Evolutionary conservation across 2,888 invertebrate species (phyloP).

Genomic region (Drosophila crucigera): DNA sequence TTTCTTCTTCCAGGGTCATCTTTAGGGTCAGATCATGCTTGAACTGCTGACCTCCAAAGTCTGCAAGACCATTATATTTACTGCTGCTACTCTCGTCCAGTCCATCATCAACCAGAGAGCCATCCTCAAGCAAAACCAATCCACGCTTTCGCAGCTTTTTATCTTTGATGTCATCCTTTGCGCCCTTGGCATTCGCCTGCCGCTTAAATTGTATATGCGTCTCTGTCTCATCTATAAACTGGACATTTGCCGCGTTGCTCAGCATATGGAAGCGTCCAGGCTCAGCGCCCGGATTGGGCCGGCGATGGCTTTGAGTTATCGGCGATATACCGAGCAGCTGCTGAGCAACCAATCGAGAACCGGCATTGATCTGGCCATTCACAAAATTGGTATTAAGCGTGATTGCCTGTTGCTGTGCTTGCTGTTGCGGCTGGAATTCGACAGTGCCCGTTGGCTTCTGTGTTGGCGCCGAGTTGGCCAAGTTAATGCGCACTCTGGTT

Average conservation of each 20-base stretch:
- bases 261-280: slow-evolving; percentile 66
- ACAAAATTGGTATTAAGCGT: slow-evolving; percentile 86
- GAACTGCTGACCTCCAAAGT: slow-evolving; percentile 89
- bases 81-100: slow-evolving; percentile 84
- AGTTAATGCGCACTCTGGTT: slow-evolving; percentile 86
- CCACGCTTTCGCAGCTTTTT: slow-evolving; percentile 88
- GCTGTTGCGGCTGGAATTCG: slow-evolving; percentile 86
- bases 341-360: slow-evolving; percentile 87
- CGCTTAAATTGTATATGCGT: slow-evolving; percentile 82
- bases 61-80: slow-evolving; percentile 88
- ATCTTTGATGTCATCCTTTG: slow-evolving; percentile 2
- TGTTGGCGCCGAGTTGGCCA: slow-evolving; percentile 83
- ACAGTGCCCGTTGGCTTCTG: slow-evolving; percentile 7
- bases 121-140: slow-evolving; percentile 88
- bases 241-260: slow-evolving; percentile 87
- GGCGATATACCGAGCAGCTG: slow-evolving; percentile 85
- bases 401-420: slow-evolving; percentile 73
- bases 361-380: slow-evolving; percentile 88
- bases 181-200: slow-evolving; percentile 32
- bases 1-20: slow-evolving; percentile 84
- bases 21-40: slow-evolving; percentile 87
- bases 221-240: slow-evolving; percentile 87
- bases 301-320: slow-evolving; percentile 16
- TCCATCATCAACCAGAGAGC: slow-evolving; percentile 89
- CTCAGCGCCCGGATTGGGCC: slow-evolving; percentile 13